phyloP scores from a whole-genome alignment of 1,140 invertebrate species.

The Platorchestia sp. region DNA sequence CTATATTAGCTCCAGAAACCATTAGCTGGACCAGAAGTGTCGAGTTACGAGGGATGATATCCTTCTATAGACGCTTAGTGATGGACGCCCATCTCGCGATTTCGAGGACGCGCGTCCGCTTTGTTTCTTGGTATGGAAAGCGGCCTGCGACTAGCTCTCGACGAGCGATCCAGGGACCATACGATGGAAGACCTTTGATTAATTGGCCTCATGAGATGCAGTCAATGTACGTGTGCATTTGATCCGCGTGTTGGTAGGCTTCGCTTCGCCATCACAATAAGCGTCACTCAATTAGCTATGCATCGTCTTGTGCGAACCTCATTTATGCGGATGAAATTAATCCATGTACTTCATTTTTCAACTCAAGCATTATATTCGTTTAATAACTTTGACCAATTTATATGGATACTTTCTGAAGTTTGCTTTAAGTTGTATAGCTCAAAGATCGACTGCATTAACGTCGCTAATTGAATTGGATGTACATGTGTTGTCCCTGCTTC shows the following conservation, averaged over 20 bases:
- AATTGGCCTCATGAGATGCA: background rate
- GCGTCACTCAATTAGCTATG: no score
- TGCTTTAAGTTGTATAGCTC: no score
- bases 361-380: no score
- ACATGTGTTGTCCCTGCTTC: no score
- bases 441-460: no score
- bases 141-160: background rate
- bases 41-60: background rate
- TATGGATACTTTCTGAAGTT: no score
- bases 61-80: slow-evolving; percentile 34
- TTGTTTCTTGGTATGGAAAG: background rate
- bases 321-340: no score
- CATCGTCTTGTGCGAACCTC: no score
- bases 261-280: background rate
- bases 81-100: background rate
- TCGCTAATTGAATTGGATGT: no score
- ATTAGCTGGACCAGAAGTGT: background rate
- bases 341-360: no score
- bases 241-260: background rate
- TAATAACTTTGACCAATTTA: no score
- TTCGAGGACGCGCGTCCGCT: background rate
- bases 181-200: background rate
- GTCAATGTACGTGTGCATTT: no score
- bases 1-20: slow-evolving; percentile 24
- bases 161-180: background rate